phyloP scores from a whole-genome alignment of 2,888 invertebrate genomes.

The Coenonympha glycerion region DNA sequence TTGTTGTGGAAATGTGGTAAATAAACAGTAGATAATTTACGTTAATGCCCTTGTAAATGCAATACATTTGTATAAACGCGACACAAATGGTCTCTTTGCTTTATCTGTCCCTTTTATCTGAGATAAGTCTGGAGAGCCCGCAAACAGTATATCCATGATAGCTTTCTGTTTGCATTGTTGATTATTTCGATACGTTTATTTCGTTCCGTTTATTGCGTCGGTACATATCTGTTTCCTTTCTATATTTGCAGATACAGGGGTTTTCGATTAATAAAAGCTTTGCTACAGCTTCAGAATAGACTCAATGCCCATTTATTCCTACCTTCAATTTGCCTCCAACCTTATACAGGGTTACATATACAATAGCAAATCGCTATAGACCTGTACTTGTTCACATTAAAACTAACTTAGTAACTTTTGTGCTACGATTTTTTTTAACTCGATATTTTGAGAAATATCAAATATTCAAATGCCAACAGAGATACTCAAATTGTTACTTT shows the following conservation, averaged over 20 bases:
- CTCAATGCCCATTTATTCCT: too few relatives aligned
- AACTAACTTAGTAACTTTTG: too few relatives aligned
- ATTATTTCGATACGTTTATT: constrained; percentile 18
- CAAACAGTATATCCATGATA: constrained; percentile 33
- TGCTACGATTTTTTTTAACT: too few relatives aligned
- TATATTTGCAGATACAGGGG: background rate
- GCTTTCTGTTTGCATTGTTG: constrained; percentile 24
- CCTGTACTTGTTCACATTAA: too few relatives aligned
- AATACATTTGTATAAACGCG: background rate
- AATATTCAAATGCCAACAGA: too few relatives aligned
- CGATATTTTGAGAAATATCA: too few relatives aligned
- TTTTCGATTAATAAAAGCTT: background rate
- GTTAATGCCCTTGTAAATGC: background rate
- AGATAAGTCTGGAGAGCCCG: constrained; percentile 22
- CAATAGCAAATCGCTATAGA: too few relatives aligned
- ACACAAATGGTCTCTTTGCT: background rate
- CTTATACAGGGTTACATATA: too few relatives aligned
- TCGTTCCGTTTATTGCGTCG: constrained; percentile 3
- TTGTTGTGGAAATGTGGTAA: background rate
- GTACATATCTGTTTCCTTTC: background rate
- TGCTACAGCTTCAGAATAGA: background rate
- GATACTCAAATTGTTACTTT: too few relatives aligned
- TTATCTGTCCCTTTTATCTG: constrained; percentile 8
- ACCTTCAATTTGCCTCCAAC: too few relatives aligned
- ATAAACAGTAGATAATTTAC: background rate